These are phyloP conservation scores for Chrysopa pallens DNA, from an alignment of 1,140 invertebrate genomes.

Conservation along the genomic window DNA sequence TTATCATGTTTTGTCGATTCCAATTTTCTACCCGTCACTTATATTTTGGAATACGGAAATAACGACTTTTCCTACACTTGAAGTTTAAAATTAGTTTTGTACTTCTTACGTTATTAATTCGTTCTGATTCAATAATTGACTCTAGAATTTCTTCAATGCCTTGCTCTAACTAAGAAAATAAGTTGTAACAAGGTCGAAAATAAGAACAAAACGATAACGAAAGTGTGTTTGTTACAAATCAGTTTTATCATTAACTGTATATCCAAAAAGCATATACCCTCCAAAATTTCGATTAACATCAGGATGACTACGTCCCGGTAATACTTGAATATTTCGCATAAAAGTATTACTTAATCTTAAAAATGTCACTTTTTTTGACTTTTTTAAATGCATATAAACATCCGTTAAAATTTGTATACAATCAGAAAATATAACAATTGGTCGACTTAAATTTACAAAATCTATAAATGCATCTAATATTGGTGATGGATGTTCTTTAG, in stretches of 20 bases:
- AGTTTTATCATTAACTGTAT: conserved; percentile 23
- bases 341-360: conserved; percentile 71
- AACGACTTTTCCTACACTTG: too few species aligned
- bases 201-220: too few species aligned
- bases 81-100: too few species aligned
- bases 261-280: conserved; percentile 57
- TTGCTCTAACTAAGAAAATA: too few species aligned
- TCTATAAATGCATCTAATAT: conserved; percentile 54
- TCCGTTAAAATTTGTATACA: conserved; percentile 67
- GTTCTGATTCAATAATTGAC: too few species aligned
- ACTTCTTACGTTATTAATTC: too few species aligned
- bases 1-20: too few species aligned
- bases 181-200: too few species aligned
- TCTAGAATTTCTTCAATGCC: too few species aligned
- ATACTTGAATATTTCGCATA: conserved; percentile 75
- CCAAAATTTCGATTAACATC: conserved; percentile 55
- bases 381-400: conserved; percentile 57
- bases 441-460: conserved; percentile 57
- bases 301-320: conserved; percentile 69
- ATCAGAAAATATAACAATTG: conserved; percentile 66
- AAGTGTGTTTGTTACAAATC: neutral
- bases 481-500: conserved; percentile 68
- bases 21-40: too few species aligned
- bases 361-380: conserved; percentile 43
- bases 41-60: too few species aligned